Evolutionary conservation across 2,888 invertebrate genomes (phyloP), one percentile per base, ranked within the genome.

Genomic region (Iphiclides podalirius): DNA sequence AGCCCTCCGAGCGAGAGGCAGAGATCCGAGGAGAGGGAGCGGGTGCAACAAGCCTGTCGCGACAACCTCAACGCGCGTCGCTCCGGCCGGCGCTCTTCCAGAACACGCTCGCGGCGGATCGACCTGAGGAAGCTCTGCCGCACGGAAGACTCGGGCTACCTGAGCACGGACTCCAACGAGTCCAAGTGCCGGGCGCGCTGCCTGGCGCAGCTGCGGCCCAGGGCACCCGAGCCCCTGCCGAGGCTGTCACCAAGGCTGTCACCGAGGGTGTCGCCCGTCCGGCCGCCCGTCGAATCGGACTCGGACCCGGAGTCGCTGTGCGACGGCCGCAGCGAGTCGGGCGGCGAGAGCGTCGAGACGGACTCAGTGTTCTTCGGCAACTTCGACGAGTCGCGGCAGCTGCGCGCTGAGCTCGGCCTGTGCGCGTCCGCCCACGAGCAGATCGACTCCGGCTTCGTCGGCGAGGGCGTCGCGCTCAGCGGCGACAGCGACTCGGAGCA

Each of bases 321-420:
- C 37, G 95, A 95, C 60, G 95, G 94, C 7, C 92, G 93, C 56
- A 95, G 95, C 69, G 96, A 96, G 73, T 96, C 95, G 15, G 96
- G 96, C 0, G 96, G 94, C 1, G 96, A 96, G 70, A 96, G 95
- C 75, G 91, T 95, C 1, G 96, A 95, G 66, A 96, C 96, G 0
- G 95, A 96, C 77, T 96, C 95, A 8, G 95, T 96, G 8, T 94
- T 95, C 70, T 95, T 95, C 66, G 95, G 94, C 4, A 93, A 93
- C 70, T 92, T 93, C 60, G 84, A 87, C 36, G 87, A 88, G 51
- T 75, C 87, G 0, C 85, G 84, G 43, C 79, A 85, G 57, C 68
- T 87, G 57, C 72, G 83, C 6, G 79, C 79, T 13, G 86, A 86
- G 52, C 67, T 88, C 38, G 79, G 77, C 8, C 54, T 84, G 26